These are phyloP conservation scores for Drosophila helvetica DNA, from an alignment of 2,888 invertebrate genomes.

Conservation along the genomic window DNA sequence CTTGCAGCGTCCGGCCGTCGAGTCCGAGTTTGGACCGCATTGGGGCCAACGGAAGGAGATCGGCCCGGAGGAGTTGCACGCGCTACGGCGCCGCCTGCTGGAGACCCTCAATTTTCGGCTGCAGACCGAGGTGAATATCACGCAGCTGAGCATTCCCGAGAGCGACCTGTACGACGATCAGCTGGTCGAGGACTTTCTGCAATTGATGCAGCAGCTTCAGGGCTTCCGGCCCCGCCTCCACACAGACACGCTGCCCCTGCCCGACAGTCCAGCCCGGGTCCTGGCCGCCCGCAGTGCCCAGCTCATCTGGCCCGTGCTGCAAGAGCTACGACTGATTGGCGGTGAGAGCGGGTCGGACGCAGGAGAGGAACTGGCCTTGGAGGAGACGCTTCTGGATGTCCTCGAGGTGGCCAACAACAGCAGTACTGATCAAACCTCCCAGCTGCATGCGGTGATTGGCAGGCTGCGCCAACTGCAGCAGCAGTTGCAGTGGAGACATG, in stretches of 20 bases:
- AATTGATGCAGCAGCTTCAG: slow-evolving; percentile 64
- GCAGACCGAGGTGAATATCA: slow-evolving; percentile 76
- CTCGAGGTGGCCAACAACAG: slow-evolving; percentile 59
- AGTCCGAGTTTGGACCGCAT: slow-evolving; percentile 60
- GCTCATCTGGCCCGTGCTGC: slow-evolving; percentile 73
- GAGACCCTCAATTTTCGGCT: slow-evolving; percentile 69
- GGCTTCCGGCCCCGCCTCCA: slow-evolving; percentile 39
- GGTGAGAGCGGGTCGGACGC: slow-evolving; percentile 45
- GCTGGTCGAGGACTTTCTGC: slow-evolving; percentile 73
- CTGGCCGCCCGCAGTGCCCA: slow-evolving; percentile 74
- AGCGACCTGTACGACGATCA: slow-evolving; percentile 79
- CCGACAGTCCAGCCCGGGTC: slow-evolving; percentile 70
- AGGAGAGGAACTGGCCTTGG: slow-evolving; percentile 54
- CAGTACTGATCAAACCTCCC: slow-evolving; percentile 35
- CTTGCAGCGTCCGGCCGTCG: slow-evolving; percentile 47
- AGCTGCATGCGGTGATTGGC: slow-evolving; percentile 64
- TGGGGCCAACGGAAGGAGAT: slow-evolving; percentile 57
- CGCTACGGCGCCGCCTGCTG: slow-evolving; percentile 54
- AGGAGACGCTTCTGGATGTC: slow-evolving; percentile 64
- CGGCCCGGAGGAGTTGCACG: slow-evolving; percentile 26
- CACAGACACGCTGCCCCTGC: slow-evolving; percentile 59
- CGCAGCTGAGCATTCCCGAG: slow-evolving; percentile 79
- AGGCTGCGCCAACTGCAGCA: slow-evolving; percentile 66
- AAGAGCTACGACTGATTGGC: slow-evolving; percentile 69
- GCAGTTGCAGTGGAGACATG: slow-evolving; percentile 29